These are phyloP conservation scores for Cuniculus paca DNA, from an alignment of 2,797 vertebrate species.

Conservation along the genomic window DNA sequence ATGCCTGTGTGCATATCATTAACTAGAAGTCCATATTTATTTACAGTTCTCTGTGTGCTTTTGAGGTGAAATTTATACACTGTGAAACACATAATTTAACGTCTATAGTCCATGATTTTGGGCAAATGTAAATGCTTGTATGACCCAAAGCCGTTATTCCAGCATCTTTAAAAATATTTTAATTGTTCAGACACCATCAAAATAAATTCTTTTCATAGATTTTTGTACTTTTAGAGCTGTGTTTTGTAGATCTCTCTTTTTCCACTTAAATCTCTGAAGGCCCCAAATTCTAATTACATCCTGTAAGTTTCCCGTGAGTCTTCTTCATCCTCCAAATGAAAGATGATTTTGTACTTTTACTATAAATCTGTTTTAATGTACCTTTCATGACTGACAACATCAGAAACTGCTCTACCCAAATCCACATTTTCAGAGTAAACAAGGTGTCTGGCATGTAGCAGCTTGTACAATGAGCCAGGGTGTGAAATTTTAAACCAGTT, in stretches of 20 bases:
- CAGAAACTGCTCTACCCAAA: conserved; percentile 53
- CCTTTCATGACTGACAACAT: conserved; percentile 36
- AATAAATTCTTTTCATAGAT: conserved; percentile 39
- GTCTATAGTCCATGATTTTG: not conserved
- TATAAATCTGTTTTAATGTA: conserved; percentile 25
- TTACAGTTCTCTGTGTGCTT: not conserved
- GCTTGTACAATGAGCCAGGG: not conserved
- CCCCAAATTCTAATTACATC: conserved; percentile 13
- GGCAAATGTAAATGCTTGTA: not conserved
- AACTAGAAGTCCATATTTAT: not conserved
- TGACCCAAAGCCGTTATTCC: not conserved
- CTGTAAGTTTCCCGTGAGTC: not conserved
- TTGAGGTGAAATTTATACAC: not conserved
- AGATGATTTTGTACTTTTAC: conserved; percentile 8
- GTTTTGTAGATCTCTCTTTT: not conserved
- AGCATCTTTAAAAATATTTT: conserved; percentile 18
- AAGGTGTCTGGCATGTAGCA: not conserved
- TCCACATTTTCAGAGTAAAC: conserved; percentile 46
- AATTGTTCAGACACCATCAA: conserved; percentile 28
- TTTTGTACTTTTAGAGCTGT: not conserved
- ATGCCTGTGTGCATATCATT: too few species aligned
- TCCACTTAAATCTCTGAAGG: not conserved
- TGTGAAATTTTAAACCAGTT: conserved; percentile 26
- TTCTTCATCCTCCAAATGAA: conserved; percentile 27
- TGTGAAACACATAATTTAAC: not conserved